These are phyloP conservation scores for Anthophora plumipes DNA, from an alignment of 2,888 invertebrate genomes.

Conservation along the genomic window DNA sequence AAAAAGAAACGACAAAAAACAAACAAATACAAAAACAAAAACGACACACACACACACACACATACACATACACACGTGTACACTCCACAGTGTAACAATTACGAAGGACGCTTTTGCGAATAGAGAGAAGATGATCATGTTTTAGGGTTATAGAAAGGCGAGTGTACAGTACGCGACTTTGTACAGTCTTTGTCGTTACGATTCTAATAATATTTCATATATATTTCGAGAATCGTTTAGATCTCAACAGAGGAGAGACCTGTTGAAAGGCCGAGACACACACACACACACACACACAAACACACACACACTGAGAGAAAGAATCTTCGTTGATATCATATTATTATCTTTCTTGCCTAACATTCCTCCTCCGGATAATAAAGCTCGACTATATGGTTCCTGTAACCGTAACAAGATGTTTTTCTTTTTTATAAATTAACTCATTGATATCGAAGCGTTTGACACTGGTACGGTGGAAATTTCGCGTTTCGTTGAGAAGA, in stretches of 20 bases:
- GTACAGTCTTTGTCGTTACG: slow-evolving; percentile 16
- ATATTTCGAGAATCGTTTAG: neutral
- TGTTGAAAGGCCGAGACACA: neutral
- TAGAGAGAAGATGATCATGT: no score
- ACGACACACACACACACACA: neutral
- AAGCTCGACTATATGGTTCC: neutral
- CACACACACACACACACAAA: no score
- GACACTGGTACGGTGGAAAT: no score
- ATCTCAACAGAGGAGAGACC: neutral
- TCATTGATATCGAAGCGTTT: no score
- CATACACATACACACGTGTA: neutral
- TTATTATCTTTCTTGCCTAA: neutral
- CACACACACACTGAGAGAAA: no score
- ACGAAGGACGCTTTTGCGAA: slow-evolving; percentile 3
- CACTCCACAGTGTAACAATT: slow-evolving; percentile 7
- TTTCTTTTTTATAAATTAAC: no score
- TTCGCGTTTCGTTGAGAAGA: no score
- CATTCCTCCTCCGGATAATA: neutral
- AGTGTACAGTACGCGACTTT: slow-evolving; percentile 66
- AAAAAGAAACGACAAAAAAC: no score
- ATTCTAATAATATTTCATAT: neutral
- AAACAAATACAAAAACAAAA: neutral
- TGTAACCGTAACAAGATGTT: neutral
- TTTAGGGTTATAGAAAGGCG: slow-evolving; percentile 19
- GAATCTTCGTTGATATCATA: neutral